Percentiles rank a stretch among this genome's conserved stretches.
Conservation (phyloP, 2,888 invertebrate genomes). For the Habrosyne pyritoides region DNA sequence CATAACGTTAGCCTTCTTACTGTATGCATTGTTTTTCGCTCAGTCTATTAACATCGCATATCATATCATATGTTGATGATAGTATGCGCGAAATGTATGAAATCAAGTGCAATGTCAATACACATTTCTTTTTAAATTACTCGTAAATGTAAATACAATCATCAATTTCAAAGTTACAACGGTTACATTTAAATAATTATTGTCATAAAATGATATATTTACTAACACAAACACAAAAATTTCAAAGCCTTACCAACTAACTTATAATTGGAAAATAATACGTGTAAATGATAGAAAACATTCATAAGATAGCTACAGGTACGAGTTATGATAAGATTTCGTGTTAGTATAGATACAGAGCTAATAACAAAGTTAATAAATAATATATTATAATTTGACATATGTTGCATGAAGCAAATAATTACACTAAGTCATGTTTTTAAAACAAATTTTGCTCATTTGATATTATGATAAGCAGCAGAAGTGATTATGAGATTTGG, state of each 20-base stretch:
- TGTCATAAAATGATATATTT: slow-evolving; percentile 44
- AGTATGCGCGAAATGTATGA: no score
- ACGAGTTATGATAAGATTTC: slow-evolving; percentile 11
- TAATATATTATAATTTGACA: background rate
- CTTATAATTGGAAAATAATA: slow-evolving; percentile 14
- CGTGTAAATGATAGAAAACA: slow-evolving; percentile 19
- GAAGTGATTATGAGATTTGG: no score
- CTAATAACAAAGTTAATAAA: background rate
- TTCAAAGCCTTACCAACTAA: slow-evolving; percentile 26
- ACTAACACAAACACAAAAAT: slow-evolving; percentile 15
- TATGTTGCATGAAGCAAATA: background rate
- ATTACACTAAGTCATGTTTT: background rate
- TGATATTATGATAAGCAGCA: no score
- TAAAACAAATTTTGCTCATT: no score
- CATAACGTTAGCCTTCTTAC: no score
- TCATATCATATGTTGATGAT: no score
- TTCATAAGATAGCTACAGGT: slow-evolving; percentile 30
- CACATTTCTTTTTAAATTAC: no score
- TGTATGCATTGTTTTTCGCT: no score
- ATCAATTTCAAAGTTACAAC: slow-evolving; percentile 26
- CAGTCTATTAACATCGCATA: no score
- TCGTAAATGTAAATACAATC: no score
- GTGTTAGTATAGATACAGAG: background rate
- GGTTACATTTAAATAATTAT: slow-evolving; percentile 30
- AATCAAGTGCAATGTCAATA: background rate